These are phyloP conservation scores for Oscheius myriophilus DNA, from an alignment of 2,888 invertebrate genomes.

Conservation along the genomic window DNA sequence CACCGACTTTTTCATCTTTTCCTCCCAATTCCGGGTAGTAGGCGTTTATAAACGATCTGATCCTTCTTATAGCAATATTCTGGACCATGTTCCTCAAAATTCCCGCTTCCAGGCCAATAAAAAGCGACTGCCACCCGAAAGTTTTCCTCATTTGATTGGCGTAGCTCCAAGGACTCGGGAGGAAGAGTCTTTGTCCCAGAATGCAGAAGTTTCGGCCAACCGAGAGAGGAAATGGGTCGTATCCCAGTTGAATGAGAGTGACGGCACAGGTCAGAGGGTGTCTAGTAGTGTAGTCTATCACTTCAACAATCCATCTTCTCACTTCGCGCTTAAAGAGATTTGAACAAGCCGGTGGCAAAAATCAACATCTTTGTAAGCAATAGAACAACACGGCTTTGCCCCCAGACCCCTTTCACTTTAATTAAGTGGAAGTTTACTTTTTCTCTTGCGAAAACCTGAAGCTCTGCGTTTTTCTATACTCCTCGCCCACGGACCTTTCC, in stretches of 20 bases:
- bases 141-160: slow-evolving; percentile 55
- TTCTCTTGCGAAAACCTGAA: no score
- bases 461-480: no score
- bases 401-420: no score
- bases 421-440: no score
- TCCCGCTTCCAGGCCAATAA: slow-evolving; percentile 62
- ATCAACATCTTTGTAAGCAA: no score
- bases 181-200: slow-evolving; percentile 62
- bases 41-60: slow-evolving; percentile 54
- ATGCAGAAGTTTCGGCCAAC: slow-evolving; percentile 59
- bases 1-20: slow-evolving; percentile 35
- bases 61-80: slow-evolving; percentile 34
- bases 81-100: slow-evolving; percentile 49
- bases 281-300: neutral
- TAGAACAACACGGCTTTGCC: no score
- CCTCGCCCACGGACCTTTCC: no score
- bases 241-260: slow-evolving; percentile 61
- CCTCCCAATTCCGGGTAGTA: slow-evolving; percentile 64
- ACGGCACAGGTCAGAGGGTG: slow-evolving; percentile 59
- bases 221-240: slow-evolving; percentile 67
- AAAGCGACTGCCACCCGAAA: slow-evolving; percentile 55
- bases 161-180: slow-evolving; percentile 66
- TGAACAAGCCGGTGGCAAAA: no score
- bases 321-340: no score
- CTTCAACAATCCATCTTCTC: no score